A percentile compares a stretch with the other conserved stretches of the same genome.
Evolutionary conservation across 2,888 invertebrate species (phyloP).

Genomic region (Hypercompe scribonia): DNA sequence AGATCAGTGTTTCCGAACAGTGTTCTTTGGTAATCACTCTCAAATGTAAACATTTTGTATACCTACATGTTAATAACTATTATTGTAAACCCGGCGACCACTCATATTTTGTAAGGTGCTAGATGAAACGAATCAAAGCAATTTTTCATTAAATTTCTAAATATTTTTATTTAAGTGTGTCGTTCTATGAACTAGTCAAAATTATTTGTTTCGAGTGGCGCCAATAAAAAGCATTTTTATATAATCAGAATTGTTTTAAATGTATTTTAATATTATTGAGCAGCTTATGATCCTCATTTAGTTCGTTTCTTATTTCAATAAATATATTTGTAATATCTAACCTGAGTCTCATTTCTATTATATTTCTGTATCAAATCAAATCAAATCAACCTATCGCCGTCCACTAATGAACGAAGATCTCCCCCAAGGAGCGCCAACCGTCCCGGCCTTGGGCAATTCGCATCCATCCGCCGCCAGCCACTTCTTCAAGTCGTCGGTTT

Average conservation of each 20-base stretch:
- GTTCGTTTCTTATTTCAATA: constrained; percentile 83
- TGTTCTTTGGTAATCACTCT: constrained; percentile 77
- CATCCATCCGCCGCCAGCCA: too few species aligned
- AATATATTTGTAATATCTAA: constrained; percentile 84
- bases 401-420: too few species aligned
- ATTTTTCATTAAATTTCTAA: constrained; percentile 33
- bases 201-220: constrained; percentile 72
- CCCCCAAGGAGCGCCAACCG: too few species aligned
- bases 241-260: constrained; percentile 58
- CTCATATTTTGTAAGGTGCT: constrained; percentile 72
- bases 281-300: constrained; percentile 79
- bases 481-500: too few species aligned
- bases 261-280: constrained; percentile 69
- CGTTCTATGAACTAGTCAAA: constrained; percentile 82
- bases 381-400: too few species aligned
- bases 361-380: not conserved
- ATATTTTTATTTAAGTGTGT: constrained; percentile 52
- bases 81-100: constrained; percentile 39
- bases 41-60: constrained; percentile 79
- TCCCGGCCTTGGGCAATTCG: too few species aligned
- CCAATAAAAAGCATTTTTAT: constrained; percentile 59
- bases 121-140: constrained; percentile 50
- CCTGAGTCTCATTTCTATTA: constrained; percentile 57
- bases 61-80: constrained; percentile 60
- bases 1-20: constrained; percentile 79